Conservation (phyloP, 2,888 invertebrate genomes). For the Drosophila kuntzei region DNA sequence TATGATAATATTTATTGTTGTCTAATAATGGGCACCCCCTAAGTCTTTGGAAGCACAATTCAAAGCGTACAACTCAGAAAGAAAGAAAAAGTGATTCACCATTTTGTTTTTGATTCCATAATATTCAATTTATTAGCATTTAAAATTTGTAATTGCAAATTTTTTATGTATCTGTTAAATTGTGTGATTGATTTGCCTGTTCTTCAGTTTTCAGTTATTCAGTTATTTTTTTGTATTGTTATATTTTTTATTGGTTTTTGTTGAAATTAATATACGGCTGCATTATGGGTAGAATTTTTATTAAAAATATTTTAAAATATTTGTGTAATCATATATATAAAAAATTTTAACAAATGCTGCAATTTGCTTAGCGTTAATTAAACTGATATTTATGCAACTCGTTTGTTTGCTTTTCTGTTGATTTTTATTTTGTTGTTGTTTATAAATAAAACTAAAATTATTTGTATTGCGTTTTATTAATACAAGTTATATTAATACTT, state of each 20-base stretch:
- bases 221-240: conserved; percentile 38
- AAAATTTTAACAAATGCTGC: conserved; percentile 75
- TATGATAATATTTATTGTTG: conserved; percentile 28
- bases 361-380: conserved; percentile 71
- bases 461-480: conserved; percentile 78
- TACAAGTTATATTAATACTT: conserved; percentile 68
- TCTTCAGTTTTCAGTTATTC: conserved; percentile 39
- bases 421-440: conserved; percentile 15
- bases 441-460: conserved; percentile 78
- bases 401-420: conserved; percentile 22
- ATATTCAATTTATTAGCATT: conserved; percentile 70
- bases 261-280: conserved; percentile 67
- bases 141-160: conserved; percentile 30
- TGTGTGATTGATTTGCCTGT: conserved; percentile 55
- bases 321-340: conserved; percentile 59
- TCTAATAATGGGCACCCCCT: conserved; percentile 68
- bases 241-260: conserved; percentile 22
- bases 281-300: conserved; percentile 73
- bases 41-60: conserved; percentile 84
- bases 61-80: conserved; percentile 69
- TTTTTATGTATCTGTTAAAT: conserved; percentile 25
- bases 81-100: conserved; percentile 73
- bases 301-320: conserved; percentile 68
- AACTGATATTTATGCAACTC: conserved; percentile 43
- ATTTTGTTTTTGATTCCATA: conserved; percentile 63